Conservation (phyloP, 92 coral and sea anemone genomes). For the Heteractis magnifica region DNA sequence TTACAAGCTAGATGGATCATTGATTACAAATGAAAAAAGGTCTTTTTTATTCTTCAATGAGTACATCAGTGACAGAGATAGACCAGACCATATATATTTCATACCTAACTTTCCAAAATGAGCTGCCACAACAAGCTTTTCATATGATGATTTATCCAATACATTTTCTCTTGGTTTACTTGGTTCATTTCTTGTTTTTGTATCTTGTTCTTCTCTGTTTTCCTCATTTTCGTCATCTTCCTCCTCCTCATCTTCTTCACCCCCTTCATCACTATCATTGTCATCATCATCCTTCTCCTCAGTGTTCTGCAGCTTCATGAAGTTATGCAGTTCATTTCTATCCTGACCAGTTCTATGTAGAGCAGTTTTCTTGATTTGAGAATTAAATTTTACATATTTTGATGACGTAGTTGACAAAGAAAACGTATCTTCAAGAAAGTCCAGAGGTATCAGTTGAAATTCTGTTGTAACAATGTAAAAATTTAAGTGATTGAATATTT, state of each 20-base stretch:
- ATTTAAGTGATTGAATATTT: neutral
- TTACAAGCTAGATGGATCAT: too few species aligned
- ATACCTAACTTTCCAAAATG: constrained; percentile 78
- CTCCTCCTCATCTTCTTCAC: constrained; percentile 21
- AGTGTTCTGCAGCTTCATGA: neutral
- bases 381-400: constrained; percentile 4
- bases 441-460: neutral
- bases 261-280: constrained; percentile 3
- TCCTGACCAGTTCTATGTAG: constrained; percentile 1
- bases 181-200: neutral
- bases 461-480: neutral
- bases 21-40: too few species aligned
- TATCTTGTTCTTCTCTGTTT: neutral
- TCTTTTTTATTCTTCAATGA: too few species aligned
- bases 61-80: too few species aligned
- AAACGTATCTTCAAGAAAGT: constrained; percentile 17
- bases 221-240: neutral
- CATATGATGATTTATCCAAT: constrained; percentile 10
- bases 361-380: constrained; percentile 11
- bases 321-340: neutral
- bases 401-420: neutral
- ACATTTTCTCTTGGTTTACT: neutral
- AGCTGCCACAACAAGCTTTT: constrained; percentile 62
- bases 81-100: neutral
- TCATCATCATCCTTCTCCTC: neutral